phyloP scores from a whole-genome alignment of 2,797 vertebrate genomes.

The Crenuchus spilurus region DNA sequence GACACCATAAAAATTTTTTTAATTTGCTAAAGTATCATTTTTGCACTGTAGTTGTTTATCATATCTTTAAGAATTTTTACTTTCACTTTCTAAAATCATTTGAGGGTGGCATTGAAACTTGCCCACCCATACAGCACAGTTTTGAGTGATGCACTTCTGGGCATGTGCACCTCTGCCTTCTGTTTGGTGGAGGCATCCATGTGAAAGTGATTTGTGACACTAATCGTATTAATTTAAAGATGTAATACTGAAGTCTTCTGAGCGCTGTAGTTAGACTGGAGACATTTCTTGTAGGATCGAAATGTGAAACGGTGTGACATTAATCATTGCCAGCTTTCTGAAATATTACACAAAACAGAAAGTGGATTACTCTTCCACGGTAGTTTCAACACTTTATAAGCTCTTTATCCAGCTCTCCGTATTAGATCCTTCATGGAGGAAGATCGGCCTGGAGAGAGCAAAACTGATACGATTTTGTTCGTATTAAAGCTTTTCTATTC shows the following conservation, averaged over 20 bases:
- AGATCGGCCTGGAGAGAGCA: constrained; percentile 41
- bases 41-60: too few species aligned
- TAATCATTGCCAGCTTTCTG: constrained; percentile 53
- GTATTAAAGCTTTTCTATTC: constrained; percentile 15
- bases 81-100: too few species aligned
- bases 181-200: background rate
- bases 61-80: too few species aligned
- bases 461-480: constrained; percentile 33
- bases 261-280: background rate
- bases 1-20: too few species aligned
- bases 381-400: constrained; percentile 53
- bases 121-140: too few species aligned
- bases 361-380: constrained; percentile 59
- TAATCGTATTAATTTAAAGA: background rate
- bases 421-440: constrained; percentile 17
- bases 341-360: constrained; percentile 52
- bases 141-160: too few species aligned
- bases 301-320: constrained; percentile 41
- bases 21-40: too few species aligned
- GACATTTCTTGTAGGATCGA: constrained; percentile 5
- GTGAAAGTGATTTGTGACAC: background rate
- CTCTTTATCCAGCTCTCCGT: constrained; percentile 51
- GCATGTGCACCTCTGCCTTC: too few species aligned
- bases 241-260: background rate
- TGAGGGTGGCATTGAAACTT: too few species aligned